Evolutionary conservation across 2,113 vertebrate species (phyloP).

Genomic region (Takifugu flavidus): DNA sequence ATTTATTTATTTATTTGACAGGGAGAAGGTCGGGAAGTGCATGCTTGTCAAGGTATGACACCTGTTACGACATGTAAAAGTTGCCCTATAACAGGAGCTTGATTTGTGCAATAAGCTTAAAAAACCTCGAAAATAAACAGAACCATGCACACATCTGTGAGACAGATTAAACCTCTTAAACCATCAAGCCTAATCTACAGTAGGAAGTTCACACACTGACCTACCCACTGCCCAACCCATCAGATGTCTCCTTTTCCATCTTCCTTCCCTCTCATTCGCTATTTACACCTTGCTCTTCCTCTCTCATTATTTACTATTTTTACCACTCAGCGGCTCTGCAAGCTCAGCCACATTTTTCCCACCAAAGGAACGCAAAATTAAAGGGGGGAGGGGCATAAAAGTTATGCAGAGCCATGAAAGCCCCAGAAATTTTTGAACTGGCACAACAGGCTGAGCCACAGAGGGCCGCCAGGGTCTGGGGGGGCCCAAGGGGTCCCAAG

Average conservation of each 20-base stretch:
- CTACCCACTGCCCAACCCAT: slow-evolving; percentile 8
- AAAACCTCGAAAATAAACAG: slow-evolving; percentile 11
- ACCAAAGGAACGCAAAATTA: slow-evolving; percentile 41
- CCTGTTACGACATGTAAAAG: slow-evolving; percentile 13
- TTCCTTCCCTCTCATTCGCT: slow-evolving; percentile 1
- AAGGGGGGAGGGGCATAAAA: slow-evolving; percentile 44
- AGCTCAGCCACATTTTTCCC: slow-evolving; percentile 58
- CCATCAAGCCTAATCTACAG: slow-evolving; percentile 4
- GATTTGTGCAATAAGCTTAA: neutral
- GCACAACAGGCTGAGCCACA: slow-evolving; percentile 64
- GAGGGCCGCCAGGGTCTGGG: slow-evolving; percentile 47
- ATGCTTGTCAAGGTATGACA: slow-evolving; percentile 5
- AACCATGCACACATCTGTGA: slow-evolving; percentile 5
- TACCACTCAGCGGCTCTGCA: slow-evolving; percentile 35
- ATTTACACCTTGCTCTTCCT: slow-evolving; percentile 20
- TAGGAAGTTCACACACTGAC: slow-evolving; percentile 5
- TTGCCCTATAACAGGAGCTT: neutral
- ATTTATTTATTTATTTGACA: neutral
- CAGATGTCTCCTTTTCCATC: neutral
- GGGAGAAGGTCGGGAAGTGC: neutral
- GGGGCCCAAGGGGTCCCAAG: slow-evolving; percentile 42
- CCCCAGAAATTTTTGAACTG: slow-evolving; percentile 71
- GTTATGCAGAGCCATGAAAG: slow-evolving; percentile 61
- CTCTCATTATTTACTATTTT: slow-evolving; percentile 47
- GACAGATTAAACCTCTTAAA: slow-evolving; percentile 8